Evolutionary conservation across 2,888 invertebrate genomes (phyloP), one percentile per base, ranked within the genome.

Genomic region (Helleia helle): DNA sequence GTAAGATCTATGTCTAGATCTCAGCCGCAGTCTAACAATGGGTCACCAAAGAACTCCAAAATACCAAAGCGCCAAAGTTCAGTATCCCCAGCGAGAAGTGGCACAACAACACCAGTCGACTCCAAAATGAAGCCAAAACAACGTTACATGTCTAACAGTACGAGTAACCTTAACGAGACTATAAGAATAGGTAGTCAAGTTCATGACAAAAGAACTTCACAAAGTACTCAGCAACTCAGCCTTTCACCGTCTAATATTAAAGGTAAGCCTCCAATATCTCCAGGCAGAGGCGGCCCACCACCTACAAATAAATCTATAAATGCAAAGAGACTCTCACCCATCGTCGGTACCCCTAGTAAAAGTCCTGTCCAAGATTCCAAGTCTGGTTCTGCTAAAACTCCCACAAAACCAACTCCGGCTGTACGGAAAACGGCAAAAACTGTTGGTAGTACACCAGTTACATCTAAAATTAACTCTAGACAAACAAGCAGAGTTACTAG

Each of bases 301-400:
- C 85, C 86, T 27, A 72, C 81, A 0, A 83, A 85, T 31, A 80
- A 65, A 52, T 51, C 67, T 11, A 74, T 85, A 2, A 85, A 79
- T 42, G 55, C 84, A 7, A 86, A 86, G 65, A 62, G 86, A 36
- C 58, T 86, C 1, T 86, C 86, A 6, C 86, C 86, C 3, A 86
- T 86, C 17, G 84, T 83, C 27, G 83, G 85, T 1, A 86, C 86
- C 5, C 86, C 86, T 18, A 86, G 69, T 43, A 86, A 85, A 63
- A 85, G 76, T 55, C 84, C 83, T n/a, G 53, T 58, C 22, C 81
- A 77, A 46, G 73, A 76, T 40, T 51, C 56, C 3, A 83, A 81
- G 50, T 65, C 75, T 31, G 56, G 56, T 34, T 69, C 77, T 26
- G 68, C 74, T 5, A 74, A 66, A 57, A 62, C 66, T 15, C 55